These are phyloP conservation scores for Pharmacophagus antenor DNA, from an alignment of 2,888 invertebrate species.

Conservation along the genomic window DNA sequence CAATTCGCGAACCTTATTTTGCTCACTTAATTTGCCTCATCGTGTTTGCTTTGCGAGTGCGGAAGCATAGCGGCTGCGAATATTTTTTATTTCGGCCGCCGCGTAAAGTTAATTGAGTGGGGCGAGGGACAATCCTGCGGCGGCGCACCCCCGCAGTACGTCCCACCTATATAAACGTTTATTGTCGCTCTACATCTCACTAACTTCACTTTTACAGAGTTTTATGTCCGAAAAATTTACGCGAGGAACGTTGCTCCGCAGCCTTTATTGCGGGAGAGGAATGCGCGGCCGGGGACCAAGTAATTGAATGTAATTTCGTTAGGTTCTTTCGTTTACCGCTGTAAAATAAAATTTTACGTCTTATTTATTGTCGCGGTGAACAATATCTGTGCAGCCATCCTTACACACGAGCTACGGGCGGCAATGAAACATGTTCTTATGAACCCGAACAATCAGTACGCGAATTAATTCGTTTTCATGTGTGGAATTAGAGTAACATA, in stretches of 20 bases:
- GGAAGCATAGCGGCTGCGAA: constrained; percentile 46
- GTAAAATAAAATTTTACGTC: constrained; percentile 79
- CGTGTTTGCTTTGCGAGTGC: constrained; percentile 72
- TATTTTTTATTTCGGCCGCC: constrained; percentile 66
- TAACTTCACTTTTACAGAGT: constrained; percentile 78
- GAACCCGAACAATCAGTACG: constrained; percentile 49
- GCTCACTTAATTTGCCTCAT: constrained; percentile 76
- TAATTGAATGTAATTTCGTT: constrained; percentile 81
- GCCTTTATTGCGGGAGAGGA: constrained; percentile 71
- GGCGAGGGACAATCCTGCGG: constrained; percentile 40
- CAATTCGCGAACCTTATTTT: constrained; percentile 72
- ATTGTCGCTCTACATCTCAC: constrained; percentile 76
- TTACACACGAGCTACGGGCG: constrained; percentile 41
- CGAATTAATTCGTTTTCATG: constrained; percentile 45
- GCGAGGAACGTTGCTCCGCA: constrained; percentile 63
- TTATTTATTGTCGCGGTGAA: constrained; percentile 74
- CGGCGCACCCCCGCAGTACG: constrained; percentile 38
- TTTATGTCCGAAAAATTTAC: constrained; percentile 81
- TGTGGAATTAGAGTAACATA: constrained; percentile 24
- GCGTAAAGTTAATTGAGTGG: constrained; percentile 67
- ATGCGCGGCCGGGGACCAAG: constrained; percentile 63
- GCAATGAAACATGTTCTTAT: constrained; percentile 53
- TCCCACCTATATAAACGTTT: constrained; percentile 72
- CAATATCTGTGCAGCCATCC: constrained; percentile 55
- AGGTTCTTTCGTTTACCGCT: constrained; percentile 75